Base-by-base conservation (phyloP, 2,113 vertebrate species). In the Lophotis ruficrista region DNA sequence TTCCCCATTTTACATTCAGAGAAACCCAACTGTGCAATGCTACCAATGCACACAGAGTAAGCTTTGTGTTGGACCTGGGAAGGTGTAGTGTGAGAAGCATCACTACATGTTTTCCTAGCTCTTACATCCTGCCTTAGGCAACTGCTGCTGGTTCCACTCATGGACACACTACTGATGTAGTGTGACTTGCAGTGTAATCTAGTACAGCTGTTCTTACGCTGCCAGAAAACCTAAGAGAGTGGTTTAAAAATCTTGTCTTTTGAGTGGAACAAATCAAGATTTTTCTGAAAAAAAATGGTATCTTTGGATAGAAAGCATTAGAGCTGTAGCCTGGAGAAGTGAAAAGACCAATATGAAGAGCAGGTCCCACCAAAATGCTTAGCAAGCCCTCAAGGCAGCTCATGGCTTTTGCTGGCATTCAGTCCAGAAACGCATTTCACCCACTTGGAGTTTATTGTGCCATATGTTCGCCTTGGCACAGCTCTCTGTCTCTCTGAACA, bases 381-480 rank as follows among this genome's bases (percentile, higher is more conserved):
- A 88, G 41, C 22, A 64, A 83, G 66, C 64, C 76, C n/a, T 94
- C 72, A 81, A 81, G 85, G 86, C 31, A 89, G 62, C 73, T 90
- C 60, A 70, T 73, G 80, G 58, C 58, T 94, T 94, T 93, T 82
- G 20, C 79, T 91, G 76, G 88, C 71, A 58, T 86, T 92, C 60
- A 84, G 60, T 90, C 76, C 37, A 93, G 79, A 96, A 94, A 65
- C 60, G 41, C n/a, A 80, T 86, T 96, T 90, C 80, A 95, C 68
- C 68, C 57, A 86, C 56, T 62, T 66, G 77, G 50, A 95, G 25
- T 77, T 93, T 70, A 84, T 66, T 73, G 69, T 87, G 69, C 81
- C 72, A 13, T 81, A 83, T 89, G 56, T 70, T 93, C 56, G 47
- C 33, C 24, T 91, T 81, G 81, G 87, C 66, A 85, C 18, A 12